These are phyloP conservation scores for Polyergus mexicanus DNA, from an alignment of 1,140 invertebrate genomes.

Conservation along the genomic window DNA sequence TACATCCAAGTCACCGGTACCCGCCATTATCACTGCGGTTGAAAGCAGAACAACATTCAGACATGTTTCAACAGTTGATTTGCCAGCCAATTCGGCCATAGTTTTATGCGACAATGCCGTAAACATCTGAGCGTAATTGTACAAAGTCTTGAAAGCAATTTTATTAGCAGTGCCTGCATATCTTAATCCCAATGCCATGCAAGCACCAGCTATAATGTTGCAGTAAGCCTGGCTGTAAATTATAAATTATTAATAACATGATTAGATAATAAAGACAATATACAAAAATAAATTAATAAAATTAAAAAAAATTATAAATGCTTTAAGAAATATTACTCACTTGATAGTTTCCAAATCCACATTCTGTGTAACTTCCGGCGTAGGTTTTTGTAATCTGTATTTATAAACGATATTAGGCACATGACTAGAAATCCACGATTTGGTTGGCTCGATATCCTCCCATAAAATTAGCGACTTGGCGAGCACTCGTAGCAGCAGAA, in stretches of 20 bases:
- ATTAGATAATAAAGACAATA: slow-evolving; percentile 3
- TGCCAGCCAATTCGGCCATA: slow-evolving; percentile 95
- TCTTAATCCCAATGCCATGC: slow-evolving; percentile 96
- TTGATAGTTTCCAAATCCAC: slow-evolving; percentile 98
- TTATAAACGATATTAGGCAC: slow-evolving; percentile 92
- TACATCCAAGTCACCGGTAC: slow-evolving; percentile 96
- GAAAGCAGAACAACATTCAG: slow-evolving; percentile 94
- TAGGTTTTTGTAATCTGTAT: slow-evolving; percentile 91
- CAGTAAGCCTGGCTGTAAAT: slow-evolving; percentile 96
- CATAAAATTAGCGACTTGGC: slow-evolving; percentile 94
- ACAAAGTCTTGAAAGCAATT: slow-evolving; percentile 92
- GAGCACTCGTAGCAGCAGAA: slow-evolving; percentile 94
- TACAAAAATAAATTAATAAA: no score
- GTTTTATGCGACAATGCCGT: slow-evolving; percentile 89
- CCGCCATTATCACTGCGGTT: slow-evolving; percentile 96
- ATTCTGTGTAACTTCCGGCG: slow-evolving; percentile 87
- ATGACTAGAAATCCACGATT: slow-evolving; percentile 94
- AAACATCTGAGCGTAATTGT: slow-evolving; percentile 90
- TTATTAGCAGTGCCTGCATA: slow-evolving; percentile 97
- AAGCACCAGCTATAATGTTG: slow-evolving; percentile 97
- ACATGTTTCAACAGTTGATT: slow-evolving; percentile 96
- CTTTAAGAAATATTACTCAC: slow-evolving; percentile 86
- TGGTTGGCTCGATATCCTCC: slow-evolving; percentile 93
- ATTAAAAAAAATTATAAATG: neutral
- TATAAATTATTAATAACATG: slow-evolving; percentile 39